Conservation (phyloP, 2,113 vertebrate genomes). For the Trinectes maculatus region DNA sequence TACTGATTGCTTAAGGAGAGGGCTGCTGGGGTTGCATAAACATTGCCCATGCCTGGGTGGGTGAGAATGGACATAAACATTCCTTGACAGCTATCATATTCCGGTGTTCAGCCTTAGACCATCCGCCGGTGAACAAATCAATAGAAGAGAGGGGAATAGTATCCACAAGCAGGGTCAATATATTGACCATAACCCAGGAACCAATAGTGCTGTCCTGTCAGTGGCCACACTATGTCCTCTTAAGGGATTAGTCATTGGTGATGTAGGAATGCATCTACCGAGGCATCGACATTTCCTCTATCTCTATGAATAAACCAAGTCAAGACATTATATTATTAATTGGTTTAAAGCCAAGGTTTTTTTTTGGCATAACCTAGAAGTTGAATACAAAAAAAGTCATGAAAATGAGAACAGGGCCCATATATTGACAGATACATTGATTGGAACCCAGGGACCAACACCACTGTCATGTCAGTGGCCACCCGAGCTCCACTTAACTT, state of each 20-base stretch:
- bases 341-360: no score
- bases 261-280: no score
- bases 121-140: not conserved
- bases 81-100: conserved; percentile 51
- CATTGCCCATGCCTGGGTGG: conserved; percentile 45
- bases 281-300: no score
- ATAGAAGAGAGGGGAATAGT: not conserved
- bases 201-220: conserved; percentile 47
- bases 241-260: no score
- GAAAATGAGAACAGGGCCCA: conserved; percentile 24
- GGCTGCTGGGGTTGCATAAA: conserved; percentile 49
- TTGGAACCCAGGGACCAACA: conserved; percentile 37
- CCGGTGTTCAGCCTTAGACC: conserved; percentile 16
- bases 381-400: no score
- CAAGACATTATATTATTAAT: no score
- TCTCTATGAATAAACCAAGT: no score
- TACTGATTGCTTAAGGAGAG: conserved; percentile 37
- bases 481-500: conserved; percentile 51
- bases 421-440: conserved; percentile 60
- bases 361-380: no score
- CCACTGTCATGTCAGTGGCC: conserved; percentile 40
- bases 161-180: conserved; percentile 33
- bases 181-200: conserved; percentile 46
- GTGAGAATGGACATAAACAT: conserved; percentile 47
- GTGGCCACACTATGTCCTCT: conserved; percentile 32